These are phyloP conservation scores for Flabesymbios commensalis DNA, from an alignment of 2,888 invertebrate genomes.

Conservation along the genomic window DNA sequence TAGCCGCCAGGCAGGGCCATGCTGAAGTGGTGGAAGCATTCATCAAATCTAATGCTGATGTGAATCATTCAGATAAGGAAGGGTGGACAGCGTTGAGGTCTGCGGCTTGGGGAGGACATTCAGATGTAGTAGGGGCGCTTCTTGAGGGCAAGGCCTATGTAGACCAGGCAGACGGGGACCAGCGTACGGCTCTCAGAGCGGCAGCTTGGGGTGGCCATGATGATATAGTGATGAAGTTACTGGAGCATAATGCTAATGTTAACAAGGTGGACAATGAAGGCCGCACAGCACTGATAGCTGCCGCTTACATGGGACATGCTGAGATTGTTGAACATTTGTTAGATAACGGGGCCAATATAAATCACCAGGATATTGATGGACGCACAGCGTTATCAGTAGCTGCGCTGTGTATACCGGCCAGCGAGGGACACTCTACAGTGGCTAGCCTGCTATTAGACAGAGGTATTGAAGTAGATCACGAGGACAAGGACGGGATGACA, in stretches of 20 bases:
- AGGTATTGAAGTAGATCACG: conserved; percentile 57
- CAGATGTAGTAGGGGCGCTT: conserved; percentile 54
- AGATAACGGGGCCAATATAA: conserved; percentile 65
- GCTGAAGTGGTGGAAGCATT: conserved; percentile 61
- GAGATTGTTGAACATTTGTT: conserved; percentile 57
- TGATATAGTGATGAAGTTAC: conserved; percentile 65
- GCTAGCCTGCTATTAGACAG: conserved; percentile 56
- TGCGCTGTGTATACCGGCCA: conserved; percentile 61
- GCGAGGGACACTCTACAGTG: conserved; percentile 60
- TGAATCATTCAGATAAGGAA: conserved; percentile 63
- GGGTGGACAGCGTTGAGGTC: conserved; percentile 69
- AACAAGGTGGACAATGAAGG: conserved; percentile 64
- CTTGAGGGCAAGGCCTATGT: conserved; percentile 39
- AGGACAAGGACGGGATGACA: conserved; percentile 60
- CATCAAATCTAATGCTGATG: conserved; percentile 43
- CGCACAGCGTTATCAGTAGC: conserved; percentile 81
- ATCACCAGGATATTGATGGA: conserved; percentile 83
- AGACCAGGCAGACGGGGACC: conserved; percentile 63
- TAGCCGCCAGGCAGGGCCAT: conserved; percentile 64
- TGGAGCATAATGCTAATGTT: conserved; percentile 67
- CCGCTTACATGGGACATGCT: conserved; percentile 78
- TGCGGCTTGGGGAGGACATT: conserved; percentile 95
- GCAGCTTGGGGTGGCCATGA: conserved; percentile 69
- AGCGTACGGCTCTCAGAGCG: conserved; percentile 86
- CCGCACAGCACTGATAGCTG: conserved; percentile 64